A percentile compares a stretch with the other conserved stretches of the same genome.
These are phyloP conservation scores for Dasypus novemcinctus DNA, from an alignment of 2,113 vertebrate genomes.

Conservation along the genomic window DNA sequence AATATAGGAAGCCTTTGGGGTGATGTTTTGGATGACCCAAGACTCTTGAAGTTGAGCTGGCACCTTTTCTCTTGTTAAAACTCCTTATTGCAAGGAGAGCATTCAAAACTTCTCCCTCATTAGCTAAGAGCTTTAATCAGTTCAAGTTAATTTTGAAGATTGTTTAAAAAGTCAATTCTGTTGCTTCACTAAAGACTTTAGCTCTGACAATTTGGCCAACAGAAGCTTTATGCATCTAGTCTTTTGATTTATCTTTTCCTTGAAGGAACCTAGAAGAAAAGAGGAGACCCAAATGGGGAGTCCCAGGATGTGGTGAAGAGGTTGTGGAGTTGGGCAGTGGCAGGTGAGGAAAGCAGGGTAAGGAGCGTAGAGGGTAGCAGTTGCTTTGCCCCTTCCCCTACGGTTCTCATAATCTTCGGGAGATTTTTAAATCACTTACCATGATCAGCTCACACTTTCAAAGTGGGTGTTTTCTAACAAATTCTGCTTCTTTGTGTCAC, in stretches of 20 bases:
- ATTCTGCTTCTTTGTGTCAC: not conserved
- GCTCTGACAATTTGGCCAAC: not conserved
- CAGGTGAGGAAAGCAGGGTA: not conserved
- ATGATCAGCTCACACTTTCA: not conserved
- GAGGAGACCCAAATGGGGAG: not conserved
- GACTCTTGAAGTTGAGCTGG: not conserved
- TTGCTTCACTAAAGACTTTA: not conserved
- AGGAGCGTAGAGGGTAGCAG: not conserved
- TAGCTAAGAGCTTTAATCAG: not conserved
- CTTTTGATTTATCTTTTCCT: not conserved
- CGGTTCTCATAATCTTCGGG: not conserved
- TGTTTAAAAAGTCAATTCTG: slow-evolving; percentile 8
- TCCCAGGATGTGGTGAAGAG: not conserved
- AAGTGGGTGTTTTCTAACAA: not conserved
- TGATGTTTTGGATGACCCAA: not conserved
- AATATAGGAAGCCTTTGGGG: not conserved
- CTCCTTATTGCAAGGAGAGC: not conserved
- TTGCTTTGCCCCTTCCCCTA: not conserved
- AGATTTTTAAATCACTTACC: not conserved
- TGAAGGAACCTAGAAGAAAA: not conserved
- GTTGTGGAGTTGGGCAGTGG: not conserved
- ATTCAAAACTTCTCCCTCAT: not conserved
- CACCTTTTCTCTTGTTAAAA: not conserved
- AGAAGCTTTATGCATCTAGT: not conserved
- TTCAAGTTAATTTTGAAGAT: not conserved